Evolutionary conservation across 2,113 vertebrate genomes (phyloP), one percentile per base, ranked within the genome.

Genomic region (Varanus salvator): DNA sequence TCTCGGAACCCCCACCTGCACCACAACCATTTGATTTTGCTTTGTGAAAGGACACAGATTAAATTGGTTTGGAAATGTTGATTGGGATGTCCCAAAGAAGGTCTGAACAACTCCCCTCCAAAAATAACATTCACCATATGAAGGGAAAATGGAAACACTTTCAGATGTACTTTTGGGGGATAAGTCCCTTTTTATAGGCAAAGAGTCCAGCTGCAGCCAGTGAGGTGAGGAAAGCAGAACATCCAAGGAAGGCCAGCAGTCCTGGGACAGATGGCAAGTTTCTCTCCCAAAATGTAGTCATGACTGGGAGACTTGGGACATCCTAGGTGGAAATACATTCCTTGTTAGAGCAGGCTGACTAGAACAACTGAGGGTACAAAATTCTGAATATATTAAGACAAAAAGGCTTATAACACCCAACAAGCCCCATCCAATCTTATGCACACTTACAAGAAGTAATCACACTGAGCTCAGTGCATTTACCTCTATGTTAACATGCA

Each of bases 271-370:
- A 99, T 0, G 99, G 99, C 90, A 98, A 87, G 89, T 98, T 98
- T 89, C 98, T 98, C 93, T 99, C 98, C 98, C 97, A 98, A 96
- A 99, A 99, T 66, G 93, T 97, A 88, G 95, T 97, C 85, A 90
- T 85, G 86, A 99, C 98, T 0, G 98, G 98, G 3, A 14, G 60
- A 0, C 97, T 95, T 52, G 98, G 98, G 31, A 99, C 97, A 14
- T 99, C 99, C 99, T 99, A 93, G 8, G 83, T 85, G 64, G 94
- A 94, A 93, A 66, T 95, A 84, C 0, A 96, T 11, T 92, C 25
- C 15, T 74, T 87, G 11, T 77, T 27, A 93, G 5, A 0, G 0
- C 15, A 69, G 21, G 25, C 6, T 29, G 38, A 50, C 23, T 74
- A 11, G 72, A 89, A 12, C 48, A 89, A 50, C n/a, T 50, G 29